Evolutionary conservation across 2,888 invertebrate species (phyloP).

Genomic region (Scaptodrosophila latifasciaeformis): DNA sequence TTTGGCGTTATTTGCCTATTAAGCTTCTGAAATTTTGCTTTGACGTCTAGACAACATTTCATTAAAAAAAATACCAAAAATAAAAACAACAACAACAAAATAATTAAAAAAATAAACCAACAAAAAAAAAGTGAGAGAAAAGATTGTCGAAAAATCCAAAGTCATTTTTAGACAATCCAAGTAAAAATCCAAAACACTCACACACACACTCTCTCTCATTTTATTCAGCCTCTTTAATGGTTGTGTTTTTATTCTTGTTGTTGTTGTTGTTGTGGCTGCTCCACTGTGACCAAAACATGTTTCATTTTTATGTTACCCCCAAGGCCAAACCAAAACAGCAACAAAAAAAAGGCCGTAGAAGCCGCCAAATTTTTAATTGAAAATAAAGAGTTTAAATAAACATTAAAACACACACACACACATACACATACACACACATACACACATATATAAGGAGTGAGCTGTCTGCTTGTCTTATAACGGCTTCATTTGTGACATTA

Average conservation of each 20-base stretch:
- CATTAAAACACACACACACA: slow-evolving; percentile 26
- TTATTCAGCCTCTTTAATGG: neutral
- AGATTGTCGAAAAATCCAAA: no score
- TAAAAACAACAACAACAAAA: neutral
- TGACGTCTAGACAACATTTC: slow-evolving; percentile 36
- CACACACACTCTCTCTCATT: slow-evolving; percentile 5
- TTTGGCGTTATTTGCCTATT: slow-evolving; percentile 31
- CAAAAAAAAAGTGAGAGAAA: neutral
- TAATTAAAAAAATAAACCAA: neutral
- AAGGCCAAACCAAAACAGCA: no score
- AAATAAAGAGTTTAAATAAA: slow-evolving; percentile 50
- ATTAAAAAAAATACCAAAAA: slow-evolving; percentile 23
- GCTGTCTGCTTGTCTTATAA: slow-evolving; percentile 2
- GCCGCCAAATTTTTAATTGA: slow-evolving; percentile 41
- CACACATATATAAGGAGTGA: neutral
- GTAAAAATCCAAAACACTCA: slow-evolving; percentile 8
- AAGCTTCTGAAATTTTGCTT: slow-evolving; percentile 17
- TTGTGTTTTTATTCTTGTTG: neutral
- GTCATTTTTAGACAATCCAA: neutral
- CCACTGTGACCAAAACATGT: slow-evolving; percentile 15
- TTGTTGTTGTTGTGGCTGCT: neutral
- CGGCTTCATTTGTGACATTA: slow-evolving; percentile 29
- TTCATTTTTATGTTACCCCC: slow-evolving; percentile 20
- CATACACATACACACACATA: neutral
- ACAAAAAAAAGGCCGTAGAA: no score